Evolutionary conservation across 2,113 vertebrate genomes (phyloP), one percentile per base, ranked within the genome.

Genomic region (Suncus etruscus): DNA sequence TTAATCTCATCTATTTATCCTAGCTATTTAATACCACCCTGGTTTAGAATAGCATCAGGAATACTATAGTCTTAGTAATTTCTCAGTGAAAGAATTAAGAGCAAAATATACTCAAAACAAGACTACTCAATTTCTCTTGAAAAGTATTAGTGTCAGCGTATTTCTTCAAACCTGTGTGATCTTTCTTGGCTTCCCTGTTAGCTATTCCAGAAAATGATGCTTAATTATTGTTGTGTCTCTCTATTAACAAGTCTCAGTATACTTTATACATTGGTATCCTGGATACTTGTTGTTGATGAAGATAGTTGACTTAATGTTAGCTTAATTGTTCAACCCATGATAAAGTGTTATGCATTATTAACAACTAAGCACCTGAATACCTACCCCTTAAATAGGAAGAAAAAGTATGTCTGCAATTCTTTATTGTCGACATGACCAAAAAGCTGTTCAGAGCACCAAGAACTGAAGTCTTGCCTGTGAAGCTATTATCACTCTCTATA

Each of bases 291-390:
- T 91, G 73, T 74, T 14, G 8, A 29, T 78, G 31, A 74, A 54
- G 69, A 75, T 89, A 80, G 89, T 58, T 83, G 69, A 89, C 47
- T 89, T 92, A 74, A 92, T 87, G n/a, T 80, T 84, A n/a, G 15
- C 29, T 77, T 86, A 87, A 84, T 84, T 91, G 72, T 78, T 91
- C 74, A 87, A 82, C 61, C 24, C 78, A 86, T n/a, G 20, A 84
- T 58, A 91, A 29, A 66, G 89, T 69, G 48, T 50, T 86, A 68
- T 74, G 31, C 39, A 15, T 31, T 76, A 25, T 90, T 48, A 83
- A 79, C 83, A 83, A 69, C 27, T 29, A 85, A 81, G 77, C 65
- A 69, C 24, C 3, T 84, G 61, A 92, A 84, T 3, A 83, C 24
- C 6, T 54, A 51, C 1, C 27, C 45, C 10, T 78, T 74, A 90